A percentile compares a stretch with the other conserved stretches of the same genome.
Evolutionary conservation across 2,888 invertebrate species (phyloP).

Genomic region (Philonicus albiceps): DNA sequence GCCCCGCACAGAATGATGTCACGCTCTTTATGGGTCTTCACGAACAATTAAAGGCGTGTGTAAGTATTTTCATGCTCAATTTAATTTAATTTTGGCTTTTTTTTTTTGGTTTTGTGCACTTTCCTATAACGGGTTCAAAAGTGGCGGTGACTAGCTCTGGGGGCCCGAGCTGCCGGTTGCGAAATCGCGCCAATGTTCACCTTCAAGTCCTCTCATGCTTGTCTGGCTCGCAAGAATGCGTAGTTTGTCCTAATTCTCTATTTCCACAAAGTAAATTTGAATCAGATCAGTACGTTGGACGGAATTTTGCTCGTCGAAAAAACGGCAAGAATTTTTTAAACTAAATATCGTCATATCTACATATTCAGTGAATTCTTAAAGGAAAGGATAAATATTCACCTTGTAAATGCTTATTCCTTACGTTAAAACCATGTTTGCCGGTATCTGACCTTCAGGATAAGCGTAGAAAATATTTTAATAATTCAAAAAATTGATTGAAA

Average conservation of each 20-base stretch:
- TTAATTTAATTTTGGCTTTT: constrained; percentile 19
- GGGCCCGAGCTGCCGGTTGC: not conserved
- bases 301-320: too few species aligned
- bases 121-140: not conserved
- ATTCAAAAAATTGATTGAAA: too few species aligned
- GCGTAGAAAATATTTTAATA: too few species aligned
- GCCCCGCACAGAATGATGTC: constrained; percentile 50
- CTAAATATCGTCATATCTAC: too few species aligned
- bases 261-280: not conserved
- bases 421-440: too few species aligned
- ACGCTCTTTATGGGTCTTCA: constrained; percentile 55
- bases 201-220: not conserved
- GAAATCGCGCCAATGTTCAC: not conserved
- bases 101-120: not conserved
- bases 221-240: not conserved
- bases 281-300: not conserved
- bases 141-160: not conserved
- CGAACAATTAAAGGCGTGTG: constrained; percentile 56
- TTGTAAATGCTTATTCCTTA: too few species aligned
- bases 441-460: too few species aligned
- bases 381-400: too few species aligned
- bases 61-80: constrained; percentile 50
- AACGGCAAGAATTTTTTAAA: too few species aligned
- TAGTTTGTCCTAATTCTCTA: not conserved
- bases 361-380: too few species aligned